Evolutionary conservation across 2,113 vertebrate species (phyloP).

Genomic region (Pholis gunnellus): DNA sequence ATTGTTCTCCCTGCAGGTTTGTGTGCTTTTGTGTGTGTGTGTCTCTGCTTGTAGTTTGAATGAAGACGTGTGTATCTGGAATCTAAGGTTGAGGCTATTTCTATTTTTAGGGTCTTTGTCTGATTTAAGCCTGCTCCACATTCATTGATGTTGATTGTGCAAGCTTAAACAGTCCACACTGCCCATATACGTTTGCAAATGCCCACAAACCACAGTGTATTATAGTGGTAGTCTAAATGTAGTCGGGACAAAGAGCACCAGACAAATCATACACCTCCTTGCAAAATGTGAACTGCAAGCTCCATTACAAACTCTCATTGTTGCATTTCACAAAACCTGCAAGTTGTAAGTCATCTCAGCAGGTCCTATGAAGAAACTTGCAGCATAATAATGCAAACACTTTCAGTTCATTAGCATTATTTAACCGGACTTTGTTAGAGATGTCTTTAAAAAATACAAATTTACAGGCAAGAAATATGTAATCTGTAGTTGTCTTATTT

Average conservation of each 20-base stretch:
- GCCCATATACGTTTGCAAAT: not conserved
- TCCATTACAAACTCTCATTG: not conserved
- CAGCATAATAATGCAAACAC: not conserved
- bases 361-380: not conserved
- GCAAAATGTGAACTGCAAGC: not conserved
- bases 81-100: slow-evolving; percentile 18
- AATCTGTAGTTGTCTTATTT: not conserved
- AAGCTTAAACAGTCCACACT: not conserved
- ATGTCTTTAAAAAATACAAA: not conserved
- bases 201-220: not conserved
- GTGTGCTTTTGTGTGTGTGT: slow-evolving; percentile 28
- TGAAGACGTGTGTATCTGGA: slow-evolving; percentile 21
- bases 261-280: not conserved
- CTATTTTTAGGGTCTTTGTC: slow-evolving; percentile 11
- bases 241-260: not conserved
- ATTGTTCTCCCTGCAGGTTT: slow-evolving; percentile 39
- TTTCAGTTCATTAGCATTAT: not conserved
- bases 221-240: slow-evolving; percentile 3
- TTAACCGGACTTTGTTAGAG: not conserved
- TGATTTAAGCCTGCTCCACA: not conserved
- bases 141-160: not conserved
- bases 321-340: slow-evolving; percentile 13
- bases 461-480: slow-evolving; percentile 4
- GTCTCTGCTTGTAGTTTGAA: slow-evolving; percentile 23
- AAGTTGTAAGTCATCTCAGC: not conserved